Evolutionary conservation across 2,888 invertebrate species (phyloP).

Genomic region (Drosophila acutilabella): DNA sequence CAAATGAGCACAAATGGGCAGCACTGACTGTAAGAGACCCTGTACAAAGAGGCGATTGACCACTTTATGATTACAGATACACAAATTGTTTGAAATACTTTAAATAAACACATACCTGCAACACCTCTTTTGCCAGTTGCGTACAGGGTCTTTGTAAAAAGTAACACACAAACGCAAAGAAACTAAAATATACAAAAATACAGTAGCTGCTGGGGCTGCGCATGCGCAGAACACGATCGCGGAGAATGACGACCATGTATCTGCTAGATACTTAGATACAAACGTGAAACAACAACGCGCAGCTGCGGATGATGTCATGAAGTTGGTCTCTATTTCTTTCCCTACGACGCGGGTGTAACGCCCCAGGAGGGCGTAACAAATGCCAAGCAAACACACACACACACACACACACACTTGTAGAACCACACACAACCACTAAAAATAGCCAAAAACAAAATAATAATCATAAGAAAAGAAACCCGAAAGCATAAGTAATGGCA

Average conservation of each 20-base stretch:
- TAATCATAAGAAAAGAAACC: conserved; percentile 19
- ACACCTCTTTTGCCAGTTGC: too few relatives aligned
- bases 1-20: conserved; percentile 55
- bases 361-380: conserved; percentile 72
- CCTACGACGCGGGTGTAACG: conserved; percentile 53
- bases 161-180: neutral
- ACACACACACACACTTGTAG: neutral
- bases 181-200: conserved; percentile 43
- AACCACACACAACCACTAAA: conserved; percentile 6
- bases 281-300: conserved; percentile 33
- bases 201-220: conserved; percentile 66
- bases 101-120: too few relatives aligned
- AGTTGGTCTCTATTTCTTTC: conserved; percentile 28
- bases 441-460: conserved; percentile 13
- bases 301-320: conserved; percentile 64
- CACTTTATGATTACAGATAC: too few relatives aligned
- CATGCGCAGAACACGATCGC: conserved; percentile 64
- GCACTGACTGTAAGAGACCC: neutral
- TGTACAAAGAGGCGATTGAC: too few relatives aligned
- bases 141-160: neutral
- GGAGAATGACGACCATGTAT: conserved; percentile 51
- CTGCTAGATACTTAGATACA: conserved; percentile 56
- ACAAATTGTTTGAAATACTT: too few relatives aligned
- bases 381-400: conserved; percentile 62
- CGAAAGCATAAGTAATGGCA: conserved; percentile 61